Percentiles rank a stretch among this genome's conserved stretches.
These are phyloP conservation scores for Mastacembelus armatus DNA, from an alignment of 2,797 vertebrate genomes.

Conservation along the genomic window DNA sequence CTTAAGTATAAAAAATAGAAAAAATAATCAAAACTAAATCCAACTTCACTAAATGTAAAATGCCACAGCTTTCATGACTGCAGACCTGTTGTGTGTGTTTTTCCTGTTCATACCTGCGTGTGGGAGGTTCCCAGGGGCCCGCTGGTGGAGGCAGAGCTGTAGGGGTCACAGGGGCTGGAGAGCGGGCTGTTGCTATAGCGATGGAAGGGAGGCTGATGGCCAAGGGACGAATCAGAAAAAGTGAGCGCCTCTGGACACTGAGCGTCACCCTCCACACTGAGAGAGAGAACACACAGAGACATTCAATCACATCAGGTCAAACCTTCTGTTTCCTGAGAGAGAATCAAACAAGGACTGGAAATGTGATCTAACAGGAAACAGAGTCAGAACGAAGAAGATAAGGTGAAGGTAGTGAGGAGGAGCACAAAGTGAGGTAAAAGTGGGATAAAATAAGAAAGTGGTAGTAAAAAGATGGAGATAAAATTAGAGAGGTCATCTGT, in stretches of 20 bases:
- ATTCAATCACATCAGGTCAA: no score
- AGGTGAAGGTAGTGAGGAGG: neutral
- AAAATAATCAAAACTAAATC: no score
- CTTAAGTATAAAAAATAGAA: no score
- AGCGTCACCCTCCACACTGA: conserved; percentile 89
- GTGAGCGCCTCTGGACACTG: conserved; percentile 87
- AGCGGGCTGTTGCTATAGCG: conserved; percentile 75
- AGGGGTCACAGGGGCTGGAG: conserved; percentile 77
- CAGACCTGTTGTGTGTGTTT: neutral
- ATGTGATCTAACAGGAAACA: neutral
- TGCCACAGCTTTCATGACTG: no score
- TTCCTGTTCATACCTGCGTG: conserved; percentile 34
- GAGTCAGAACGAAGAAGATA: neutral
- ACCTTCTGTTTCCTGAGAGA: no score
- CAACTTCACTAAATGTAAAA: no score
- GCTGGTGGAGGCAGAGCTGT: conserved; percentile 69
- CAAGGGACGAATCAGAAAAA: conserved; percentile 86
- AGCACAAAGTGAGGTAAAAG: neutral
- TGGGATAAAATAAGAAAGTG: neutral
- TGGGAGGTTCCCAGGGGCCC: conserved; percentile 78
- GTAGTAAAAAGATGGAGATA: neutral
- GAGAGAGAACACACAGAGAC: conserved; percentile 12
- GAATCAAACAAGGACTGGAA: no score
- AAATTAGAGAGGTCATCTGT: neutral
- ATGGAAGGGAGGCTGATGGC: conserved; percentile 84